Evolutionary conservation across 1,140 invertebrate species (phyloP).

Genomic region (Diuraphis noxia): DNA sequence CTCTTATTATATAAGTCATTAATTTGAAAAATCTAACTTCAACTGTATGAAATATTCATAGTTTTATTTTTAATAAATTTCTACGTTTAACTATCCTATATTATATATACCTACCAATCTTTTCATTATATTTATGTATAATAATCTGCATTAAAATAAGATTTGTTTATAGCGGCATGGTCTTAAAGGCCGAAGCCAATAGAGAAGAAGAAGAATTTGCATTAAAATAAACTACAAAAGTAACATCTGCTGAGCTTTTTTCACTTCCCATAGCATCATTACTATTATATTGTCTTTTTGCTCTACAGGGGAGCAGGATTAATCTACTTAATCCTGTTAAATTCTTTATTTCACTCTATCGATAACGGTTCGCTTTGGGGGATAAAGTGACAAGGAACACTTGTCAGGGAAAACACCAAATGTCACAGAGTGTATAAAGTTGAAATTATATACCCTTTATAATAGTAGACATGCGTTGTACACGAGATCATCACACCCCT

Average conservation of each 20-base stretch:
- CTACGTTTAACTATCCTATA: background rate
- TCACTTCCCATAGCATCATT: conserved; percentile 15
- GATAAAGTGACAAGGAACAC: background rate
- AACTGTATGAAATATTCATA: background rate
- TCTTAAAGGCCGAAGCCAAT: too few relatives aligned
- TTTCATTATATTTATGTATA: too few relatives aligned
- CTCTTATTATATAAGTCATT: background rate
- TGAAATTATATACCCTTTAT: conserved; percentile 9
- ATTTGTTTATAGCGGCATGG: too few relatives aligned
- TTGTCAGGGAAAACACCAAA: conserved; percentile 50
- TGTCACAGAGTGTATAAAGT: background rate
- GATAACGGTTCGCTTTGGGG: background rate
- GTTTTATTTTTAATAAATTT: background rate
- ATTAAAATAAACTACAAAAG: background rate
- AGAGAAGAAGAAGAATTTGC: too few relatives aligned
- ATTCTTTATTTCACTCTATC: conserved; percentile 36
- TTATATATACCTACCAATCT: background rate
- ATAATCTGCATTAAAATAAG: too few relatives aligned
- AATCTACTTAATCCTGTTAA: conserved; percentile 28
- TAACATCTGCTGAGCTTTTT: conserved; percentile 35
- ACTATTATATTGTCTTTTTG: conserved; percentile 32
- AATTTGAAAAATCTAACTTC: background rate
- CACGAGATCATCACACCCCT: background rate
- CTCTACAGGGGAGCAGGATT: background rate
- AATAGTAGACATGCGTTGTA: background rate